Evolutionary conservation across 2,888 invertebrate species (phyloP), one percentile per base, ranked within the genome.

Genomic region (Microctonus aethiopoides): DNA sequence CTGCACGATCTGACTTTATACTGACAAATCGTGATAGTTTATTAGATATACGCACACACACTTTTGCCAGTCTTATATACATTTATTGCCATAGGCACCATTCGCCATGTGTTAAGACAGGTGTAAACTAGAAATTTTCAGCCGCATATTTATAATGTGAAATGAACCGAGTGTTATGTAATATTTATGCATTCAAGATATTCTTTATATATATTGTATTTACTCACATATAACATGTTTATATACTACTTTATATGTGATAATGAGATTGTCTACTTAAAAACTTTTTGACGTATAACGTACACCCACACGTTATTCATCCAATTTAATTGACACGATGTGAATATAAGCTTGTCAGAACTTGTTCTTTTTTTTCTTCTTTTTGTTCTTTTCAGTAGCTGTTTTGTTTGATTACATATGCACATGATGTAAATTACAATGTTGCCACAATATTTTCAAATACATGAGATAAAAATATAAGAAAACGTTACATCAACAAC

Each of bases 321-420:
- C 54, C 61, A 56, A 56, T 68, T 56, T 56, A 68, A 68, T 36
- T 68, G 62, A 61, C 62, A 52, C 51, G n/a, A 41, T 56, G 29
- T 39, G 51, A 29, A 29, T 29, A 29, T 5, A 29, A 29, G n/a
- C 51, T 39, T 67, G 60, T 41, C 52, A 36, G 16, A n/a, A 10
- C n/a, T n/a, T n/a, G n/a, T n/a, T n/a, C n/a, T n/a, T n/a, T n/a
- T n/a, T n/a, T n/a, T n/a, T n/a, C n/a, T n/a, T n/a, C n/a, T n/a
- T n/a, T n/a, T n/a, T n/a, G 57, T 10, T 29, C 7, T 59, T 59
- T 59, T 59, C 67, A 60, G 61, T 26, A 67, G 52, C 61, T 24
- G 34, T 60, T 13, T 29, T 67, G 59, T 36, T 59, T 41, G 59
- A 39, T 39, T n/a, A n/a, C n/a, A n/a, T 9, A 20, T 20, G 22